Percentiles rank a stretch among this genome's conserved stretches.
These are phyloP conservation scores for Caenorhabditis brenneri DNA, from an alignment of 1,140 invertebrate species.

Conservation along the genomic window DNA sequence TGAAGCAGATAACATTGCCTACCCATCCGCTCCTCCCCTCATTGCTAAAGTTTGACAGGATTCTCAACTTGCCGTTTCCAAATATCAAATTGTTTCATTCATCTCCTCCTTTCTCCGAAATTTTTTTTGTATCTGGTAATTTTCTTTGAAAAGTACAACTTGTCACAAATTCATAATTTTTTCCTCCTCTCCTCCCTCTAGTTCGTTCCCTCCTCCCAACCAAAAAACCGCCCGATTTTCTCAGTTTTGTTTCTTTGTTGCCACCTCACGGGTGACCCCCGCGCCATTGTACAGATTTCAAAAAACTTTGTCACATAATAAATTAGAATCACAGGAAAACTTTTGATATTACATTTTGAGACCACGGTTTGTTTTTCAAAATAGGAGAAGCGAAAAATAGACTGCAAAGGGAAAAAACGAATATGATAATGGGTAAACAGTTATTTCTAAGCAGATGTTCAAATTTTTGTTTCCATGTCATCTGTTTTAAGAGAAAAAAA, in stretches of 20 bases:
- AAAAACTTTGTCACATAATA: slow-evolving; percentile 1
- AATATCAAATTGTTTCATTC: background rate
- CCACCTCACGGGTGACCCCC: background rate
- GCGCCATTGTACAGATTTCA: slow-evolving; percentile 21
- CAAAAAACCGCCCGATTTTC: background rate
- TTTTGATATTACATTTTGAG: no score
- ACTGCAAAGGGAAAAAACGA: no score
- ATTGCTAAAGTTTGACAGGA: slow-evolving; percentile 1
- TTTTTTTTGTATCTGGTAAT: background rate
- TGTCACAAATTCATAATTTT: background rate
- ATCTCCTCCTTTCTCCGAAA: background rate
- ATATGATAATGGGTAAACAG: no score
- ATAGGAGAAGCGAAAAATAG: no score
- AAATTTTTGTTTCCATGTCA: no score
- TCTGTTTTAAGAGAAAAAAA: background rate
- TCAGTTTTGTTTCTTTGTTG: background rate
- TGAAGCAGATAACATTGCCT: background rate
- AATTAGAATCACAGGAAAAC: background rate
- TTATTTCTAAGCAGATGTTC: no score
- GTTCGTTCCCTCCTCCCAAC: background rate
- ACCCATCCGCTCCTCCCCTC: slow-evolving; percentile 22
- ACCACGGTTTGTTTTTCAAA: no score
- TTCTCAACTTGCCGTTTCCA: background rate
- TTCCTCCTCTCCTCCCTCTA: background rate
- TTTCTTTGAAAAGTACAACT: background rate